phyloP scores from a whole-genome alignment of 1,140 invertebrate species.

The Agraylea sexmaculata region DNA sequence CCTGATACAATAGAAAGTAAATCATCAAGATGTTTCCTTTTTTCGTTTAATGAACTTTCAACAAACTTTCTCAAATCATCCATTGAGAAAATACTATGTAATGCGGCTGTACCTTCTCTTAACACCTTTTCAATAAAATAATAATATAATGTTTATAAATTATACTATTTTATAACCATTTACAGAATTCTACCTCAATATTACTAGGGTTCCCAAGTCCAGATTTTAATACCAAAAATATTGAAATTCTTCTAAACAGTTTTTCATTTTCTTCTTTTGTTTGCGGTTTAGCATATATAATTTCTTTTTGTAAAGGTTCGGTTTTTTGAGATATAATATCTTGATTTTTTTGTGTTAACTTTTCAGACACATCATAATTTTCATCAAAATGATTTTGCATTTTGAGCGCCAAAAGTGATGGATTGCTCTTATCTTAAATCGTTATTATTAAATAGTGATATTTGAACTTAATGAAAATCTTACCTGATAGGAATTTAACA shows the following conservation, averaged over 20 bases:
- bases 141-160: conserved; percentile 18
- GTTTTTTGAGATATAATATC: conserved; percentile 37
- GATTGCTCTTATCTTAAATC: conserved; percentile 23
- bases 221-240: conserved; percentile 46
- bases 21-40: conserved; percentile 41
- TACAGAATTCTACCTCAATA: conserved; percentile 34
- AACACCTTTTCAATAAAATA: conserved; percentile 30
- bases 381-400: conserved; percentile 61
- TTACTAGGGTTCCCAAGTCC: conserved; percentile 51
- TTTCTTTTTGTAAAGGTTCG: conserved; percentile 42
- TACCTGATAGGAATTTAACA: conserved; percentile 1
- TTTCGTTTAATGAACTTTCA: conserved; percentile 39
- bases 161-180: conserved; percentile 1
- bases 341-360: conserved; percentile 40
- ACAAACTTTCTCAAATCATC: conserved; percentile 56
- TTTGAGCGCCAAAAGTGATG: conserved; percentile 41
- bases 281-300: conserved; percentile 36
- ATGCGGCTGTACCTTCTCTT: conserved; percentile 48
- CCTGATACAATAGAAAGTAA: conserved; percentile 48
- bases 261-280: conserved; percentile 38
- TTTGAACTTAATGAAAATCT: neutral
- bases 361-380: conserved; percentile 48
- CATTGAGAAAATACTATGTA: conserved; percentile 61
- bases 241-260: conserved; percentile 50
- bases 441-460: conserved; percentile 4